Conservation (phyloP, 2,888 invertebrate species). For the Troides oblongomaculatus region DNA sequence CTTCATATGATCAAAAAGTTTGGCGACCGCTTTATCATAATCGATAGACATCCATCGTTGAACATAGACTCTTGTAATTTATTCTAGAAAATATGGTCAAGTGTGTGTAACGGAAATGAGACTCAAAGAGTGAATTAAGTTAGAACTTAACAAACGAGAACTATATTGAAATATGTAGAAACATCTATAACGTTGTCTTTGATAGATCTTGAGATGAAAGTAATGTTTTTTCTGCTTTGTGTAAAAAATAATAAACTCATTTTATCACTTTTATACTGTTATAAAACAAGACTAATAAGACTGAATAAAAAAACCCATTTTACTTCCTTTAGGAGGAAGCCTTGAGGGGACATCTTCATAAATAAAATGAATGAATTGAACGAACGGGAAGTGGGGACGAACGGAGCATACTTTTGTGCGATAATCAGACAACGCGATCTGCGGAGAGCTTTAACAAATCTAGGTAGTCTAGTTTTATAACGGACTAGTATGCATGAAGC, state of each 20-base stretch:
- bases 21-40: too few relatives aligned
- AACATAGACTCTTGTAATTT: too few relatives aligned
- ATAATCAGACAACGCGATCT: conserved; percentile 53
- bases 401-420: conserved; percentile 33
- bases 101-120: too few relatives aligned
- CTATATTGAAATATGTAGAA: too few relatives aligned
- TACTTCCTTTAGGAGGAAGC: conserved; percentile 13
- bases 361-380: conserved; percentile 22
- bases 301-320: conserved; percentile 10
- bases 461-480: neutral
- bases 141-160: too few relatives aligned
- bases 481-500: neutral
- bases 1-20: too few relatives aligned
- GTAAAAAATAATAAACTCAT: neutral
- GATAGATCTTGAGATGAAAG: too few relatives aligned
- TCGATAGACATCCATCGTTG: too few relatives aligned
- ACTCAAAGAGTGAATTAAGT: too few relatives aligned
- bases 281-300: conserved; percentile 16
- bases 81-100: too few relatives aligned
- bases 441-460: conserved; percentile 31
- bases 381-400: conserved; percentile 20
- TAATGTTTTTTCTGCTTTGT: too few relatives aligned
- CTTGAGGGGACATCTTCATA: conserved; percentile 23
- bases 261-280: conserved; percentile 2
- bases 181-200: too few relatives aligned